phyloP scores from a whole-genome alignment of 2,797 vertebrate genomes.

The Novumbra hubbsi region DNA sequence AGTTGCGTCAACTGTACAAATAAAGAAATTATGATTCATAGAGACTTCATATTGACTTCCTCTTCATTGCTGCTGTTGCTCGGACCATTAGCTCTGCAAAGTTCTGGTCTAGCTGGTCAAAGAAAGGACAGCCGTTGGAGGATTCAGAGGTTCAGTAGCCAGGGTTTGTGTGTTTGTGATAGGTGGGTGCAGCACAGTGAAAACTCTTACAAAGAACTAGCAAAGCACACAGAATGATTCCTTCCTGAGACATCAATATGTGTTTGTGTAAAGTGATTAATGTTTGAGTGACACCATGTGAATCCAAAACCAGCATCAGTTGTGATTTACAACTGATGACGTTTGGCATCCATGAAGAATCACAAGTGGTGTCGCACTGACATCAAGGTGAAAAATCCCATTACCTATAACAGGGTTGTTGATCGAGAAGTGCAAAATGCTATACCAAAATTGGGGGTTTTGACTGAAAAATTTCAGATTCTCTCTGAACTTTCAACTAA shows the following conservation, averaged over 20 bases:
- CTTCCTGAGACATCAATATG: constrained; percentile 73
- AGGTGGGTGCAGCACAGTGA: constrained; percentile 59
- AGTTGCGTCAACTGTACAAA: constrained; percentile 70
- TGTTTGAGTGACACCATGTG: constrained; percentile 56
- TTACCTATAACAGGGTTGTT: constrained; percentile 41
- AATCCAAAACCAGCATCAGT: constrained; percentile 6
- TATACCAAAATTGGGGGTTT: not conserved
- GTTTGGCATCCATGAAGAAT: constrained; percentile 68
- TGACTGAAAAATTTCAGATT: no score
- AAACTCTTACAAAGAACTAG: constrained; percentile 60
- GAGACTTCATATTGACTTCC: constrained; percentile 61
- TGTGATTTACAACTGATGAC: constrained; percentile 27
- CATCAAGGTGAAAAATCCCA: constrained; percentile 58
- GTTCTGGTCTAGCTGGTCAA: constrained; percentile 53
- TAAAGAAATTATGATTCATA: constrained; percentile 51
- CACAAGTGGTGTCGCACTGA: constrained; percentile 60
- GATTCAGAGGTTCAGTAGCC: constrained; percentile 71
- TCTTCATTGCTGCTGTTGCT: constrained; percentile 37
- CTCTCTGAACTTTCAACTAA: no score
- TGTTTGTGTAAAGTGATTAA: constrained; percentile 59
- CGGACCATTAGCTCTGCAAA: constrained; percentile 46
- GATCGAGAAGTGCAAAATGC: not conserved
- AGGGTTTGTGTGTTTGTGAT: constrained; percentile 44
- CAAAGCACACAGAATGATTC: constrained; percentile 74
- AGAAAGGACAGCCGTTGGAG: constrained; percentile 42